Evolutionary conservation across 2,797 vertebrate genomes (phyloP).

Genomic region (Cyclura pinguis): DNA sequence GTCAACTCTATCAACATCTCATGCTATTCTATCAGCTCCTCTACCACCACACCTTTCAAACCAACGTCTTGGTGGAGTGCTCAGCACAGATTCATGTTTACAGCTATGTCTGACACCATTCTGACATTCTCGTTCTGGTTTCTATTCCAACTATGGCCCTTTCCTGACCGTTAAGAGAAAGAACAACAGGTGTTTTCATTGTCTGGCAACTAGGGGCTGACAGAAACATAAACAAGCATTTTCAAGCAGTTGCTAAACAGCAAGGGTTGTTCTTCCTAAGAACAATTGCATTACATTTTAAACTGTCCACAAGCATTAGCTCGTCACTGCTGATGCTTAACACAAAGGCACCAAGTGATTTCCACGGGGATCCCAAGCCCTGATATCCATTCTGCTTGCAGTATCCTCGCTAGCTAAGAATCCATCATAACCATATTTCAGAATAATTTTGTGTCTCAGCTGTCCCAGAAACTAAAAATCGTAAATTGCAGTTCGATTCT

Average conservation of each 20-base stretch:
- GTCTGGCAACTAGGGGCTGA: not conserved
- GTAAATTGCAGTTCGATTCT: not conserved
- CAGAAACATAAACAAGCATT: not conserved
- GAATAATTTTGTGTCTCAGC: constrained; percentile 5
- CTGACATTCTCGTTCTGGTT: not conserved
- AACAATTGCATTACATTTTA: not conserved
- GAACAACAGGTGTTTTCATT: not conserved
- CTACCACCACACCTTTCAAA: not conserved
- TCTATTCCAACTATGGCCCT: not conserved
- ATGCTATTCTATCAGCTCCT: not conserved
- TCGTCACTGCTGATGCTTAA: not conserved
- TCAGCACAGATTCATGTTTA: not conserved
- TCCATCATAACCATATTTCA: not conserved
- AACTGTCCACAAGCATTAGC: not conserved
- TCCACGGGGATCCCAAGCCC: not conserved
- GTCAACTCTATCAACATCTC: not conserved
- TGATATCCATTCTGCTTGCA: not conserved
- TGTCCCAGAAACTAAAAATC: not conserved
- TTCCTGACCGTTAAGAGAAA: not conserved
- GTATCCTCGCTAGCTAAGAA: not conserved
- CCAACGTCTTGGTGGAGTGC: not conserved
- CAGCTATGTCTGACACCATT: not conserved
- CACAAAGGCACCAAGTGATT: not conserved
- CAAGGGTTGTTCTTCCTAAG: not conserved
- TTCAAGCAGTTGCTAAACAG: not conserved